phyloP scores from a whole-genome alignment of 2,113 vertebrate genomes.

The Carassius gibelio region DNA sequence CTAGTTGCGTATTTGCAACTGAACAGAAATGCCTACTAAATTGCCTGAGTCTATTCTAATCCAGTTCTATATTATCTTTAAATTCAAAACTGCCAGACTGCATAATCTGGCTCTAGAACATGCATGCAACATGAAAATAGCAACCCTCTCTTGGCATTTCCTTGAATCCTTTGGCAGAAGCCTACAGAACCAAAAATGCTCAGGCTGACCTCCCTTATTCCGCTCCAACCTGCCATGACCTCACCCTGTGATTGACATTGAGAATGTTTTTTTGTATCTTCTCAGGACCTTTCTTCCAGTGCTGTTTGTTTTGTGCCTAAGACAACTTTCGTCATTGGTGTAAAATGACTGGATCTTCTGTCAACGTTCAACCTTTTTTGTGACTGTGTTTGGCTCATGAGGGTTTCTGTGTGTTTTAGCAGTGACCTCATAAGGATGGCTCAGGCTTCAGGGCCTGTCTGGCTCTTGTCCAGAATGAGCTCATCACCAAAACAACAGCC shows the following conservation, averaged over 20 bases:
- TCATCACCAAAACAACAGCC: constrained; percentile 68
- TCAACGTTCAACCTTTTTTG: neutral
- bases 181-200: constrained; percentile 20
- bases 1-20: neutral
- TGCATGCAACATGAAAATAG: constrained; percentile 48
- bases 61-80: neutral
- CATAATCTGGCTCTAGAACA: constrained; percentile 33
- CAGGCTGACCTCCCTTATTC: constrained; percentile 13
- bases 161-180: constrained; percentile 17
- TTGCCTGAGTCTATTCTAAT: neutral
- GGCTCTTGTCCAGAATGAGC: constrained; percentile 69
- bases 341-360: constrained; percentile 51
- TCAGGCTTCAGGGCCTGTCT: constrained; percentile 56
- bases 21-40: neutral
- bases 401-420: constrained; percentile 39
- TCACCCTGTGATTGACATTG: constrained; percentile 38
- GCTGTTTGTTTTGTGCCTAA: neutral
- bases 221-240: constrained; percentile 39
- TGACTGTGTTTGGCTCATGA: constrained; percentile 2
- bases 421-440: constrained; percentile 64
- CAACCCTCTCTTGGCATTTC: neutral
- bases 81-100: constrained; percentile 12
- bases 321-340: constrained; percentile 31
- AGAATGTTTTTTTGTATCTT: constrained; percentile 12
- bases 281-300: neutral